Percentiles rank a stretch among this genome's conserved stretches.
Evolutionary conservation across 2,888 invertebrate species (phyloP).

Genomic region (Lobophora halterata): DNA sequence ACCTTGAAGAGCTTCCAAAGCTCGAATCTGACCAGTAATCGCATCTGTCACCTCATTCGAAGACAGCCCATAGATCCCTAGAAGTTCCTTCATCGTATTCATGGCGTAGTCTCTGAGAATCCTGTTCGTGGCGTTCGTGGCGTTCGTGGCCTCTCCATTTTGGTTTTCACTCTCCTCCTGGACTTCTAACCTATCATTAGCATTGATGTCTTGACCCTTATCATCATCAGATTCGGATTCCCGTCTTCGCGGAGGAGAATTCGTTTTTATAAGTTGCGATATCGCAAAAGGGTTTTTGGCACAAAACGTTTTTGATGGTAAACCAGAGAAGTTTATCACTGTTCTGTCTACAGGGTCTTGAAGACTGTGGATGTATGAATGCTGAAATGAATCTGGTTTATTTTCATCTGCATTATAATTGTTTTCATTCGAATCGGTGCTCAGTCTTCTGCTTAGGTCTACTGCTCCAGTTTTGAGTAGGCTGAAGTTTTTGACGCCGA

Average conservation of each 20-base stretch:
- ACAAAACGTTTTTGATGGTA: constrained; percentile 77
- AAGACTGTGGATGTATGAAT: constrained; percentile 75
- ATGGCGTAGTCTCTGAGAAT: constrained; percentile 89
- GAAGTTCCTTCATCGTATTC: constrained; percentile 88
- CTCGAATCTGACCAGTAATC: constrained; percentile 84
- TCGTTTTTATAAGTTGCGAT: constrained; percentile 78
- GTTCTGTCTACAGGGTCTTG: constrained; percentile 65
- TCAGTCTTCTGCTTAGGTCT: constrained; percentile 73
- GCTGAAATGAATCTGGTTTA: constrained; percentile 70
- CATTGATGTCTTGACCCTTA: constrained; percentile 73
- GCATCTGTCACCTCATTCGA: constrained; percentile 85
- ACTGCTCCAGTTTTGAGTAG: constrained; percentile 73
- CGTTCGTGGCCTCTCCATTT: constrained; percentile 67
- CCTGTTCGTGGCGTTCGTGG: constrained; percentile 80
- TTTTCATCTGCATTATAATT: constrained; percentile 69
- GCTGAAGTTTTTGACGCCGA: constrained; percentile 75
- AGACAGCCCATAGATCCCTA: constrained; percentile 88
- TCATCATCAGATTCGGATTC: constrained; percentile 74
- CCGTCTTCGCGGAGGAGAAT: constrained; percentile 78
- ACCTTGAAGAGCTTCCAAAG: constrained; percentile 86
- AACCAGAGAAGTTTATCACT: constrained; percentile 71
- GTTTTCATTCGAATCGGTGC: constrained; percentile 77
- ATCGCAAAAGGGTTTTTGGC: constrained; percentile 81
- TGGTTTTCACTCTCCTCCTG: constrained; percentile 65
- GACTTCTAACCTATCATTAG: constrained; percentile 67